Base-by-base conservation (phyloP, 2,888 invertebrate genomes). In the Microplitis manilae region DNA sequence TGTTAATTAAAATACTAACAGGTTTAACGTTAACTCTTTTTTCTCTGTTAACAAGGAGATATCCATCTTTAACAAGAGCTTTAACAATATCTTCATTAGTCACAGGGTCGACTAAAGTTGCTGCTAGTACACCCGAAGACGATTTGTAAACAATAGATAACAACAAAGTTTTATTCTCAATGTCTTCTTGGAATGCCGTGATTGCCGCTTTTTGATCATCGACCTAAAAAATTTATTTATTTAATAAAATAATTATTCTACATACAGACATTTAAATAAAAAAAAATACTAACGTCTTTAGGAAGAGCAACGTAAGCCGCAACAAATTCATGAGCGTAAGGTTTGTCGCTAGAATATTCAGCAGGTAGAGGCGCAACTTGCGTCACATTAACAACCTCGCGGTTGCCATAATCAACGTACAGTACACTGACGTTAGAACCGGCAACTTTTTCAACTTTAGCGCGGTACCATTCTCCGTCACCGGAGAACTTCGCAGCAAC, bases 371-470 rank as follows among this genome's bases (percentile, higher is more conserved):
- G 91, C n/a, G 98, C 97, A 85, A 98, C 92, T 79, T 95, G 93
- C 68, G 93, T 93, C 30, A 92, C 90, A 82, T 93, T 92, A 59
- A 96, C 91, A 9, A 91, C 91, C 93, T 97, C 98, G 88, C 95
- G 93, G 90, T 99, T 99, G 83, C 99, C 99, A 87, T 97, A 99
- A 90, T 99, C 99, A 83, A 99, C 93, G 91, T 97, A 99, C 80
- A 96, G 92, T 50, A 99, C 95, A 73, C 93, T 93, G 13, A 94
- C 95, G 85, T 95, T 94, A 78, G 93, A 92, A 60, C 95, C 94
- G 73, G 93, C 90, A 1, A 96, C 90, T 86, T 94, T 95, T 87
- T 98, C 97, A n/a, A 98, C 93, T 89, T 94, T 96, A 0, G 97
- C 98, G 85, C 99, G 93, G 90, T 99, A 99, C 99, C 99, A 99